phyloP scores from a whole-genome alignment of 1,140 invertebrate species.

The Sarcophaga peregrina region DNA sequence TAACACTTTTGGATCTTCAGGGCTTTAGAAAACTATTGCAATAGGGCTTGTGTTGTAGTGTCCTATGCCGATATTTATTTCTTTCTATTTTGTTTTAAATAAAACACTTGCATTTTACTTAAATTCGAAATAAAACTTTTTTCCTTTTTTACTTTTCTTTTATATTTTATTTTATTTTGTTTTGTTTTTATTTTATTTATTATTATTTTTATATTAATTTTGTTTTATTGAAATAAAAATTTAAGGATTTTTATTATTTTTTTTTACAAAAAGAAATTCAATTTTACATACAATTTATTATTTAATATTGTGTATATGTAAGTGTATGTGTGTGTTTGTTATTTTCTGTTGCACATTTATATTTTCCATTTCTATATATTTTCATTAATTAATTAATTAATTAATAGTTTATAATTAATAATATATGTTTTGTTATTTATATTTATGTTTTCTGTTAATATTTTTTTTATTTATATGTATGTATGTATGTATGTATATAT shows the following conservation, averaged over 20 bases:
- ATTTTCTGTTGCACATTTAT: conserved; percentile 7
- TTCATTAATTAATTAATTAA: neutral
- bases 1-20: no score
- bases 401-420: neutral
- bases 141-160: neutral
- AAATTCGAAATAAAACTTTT: neutral
- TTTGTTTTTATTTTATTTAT: no score
- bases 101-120: neutral
- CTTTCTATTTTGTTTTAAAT: no score
- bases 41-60: no score
- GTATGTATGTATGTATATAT: no score
- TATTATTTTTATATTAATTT: neutral
- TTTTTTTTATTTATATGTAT: neutral
- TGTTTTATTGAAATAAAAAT: conserved; percentile 11
- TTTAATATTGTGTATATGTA: neutral
- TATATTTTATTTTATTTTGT: neutral
- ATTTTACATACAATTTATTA: conserved; percentile 4
- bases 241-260: neutral
- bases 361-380: neutral
- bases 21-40: no score
- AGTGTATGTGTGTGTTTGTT: no score
- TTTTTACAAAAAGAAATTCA: conserved; percentile 27
- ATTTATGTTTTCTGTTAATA: conserved; percentile 2
- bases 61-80: no score
- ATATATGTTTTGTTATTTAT: neutral